phyloP scores from a whole-genome alignment of 2,888 invertebrate genomes.

The Tipula helvola region DNA sequence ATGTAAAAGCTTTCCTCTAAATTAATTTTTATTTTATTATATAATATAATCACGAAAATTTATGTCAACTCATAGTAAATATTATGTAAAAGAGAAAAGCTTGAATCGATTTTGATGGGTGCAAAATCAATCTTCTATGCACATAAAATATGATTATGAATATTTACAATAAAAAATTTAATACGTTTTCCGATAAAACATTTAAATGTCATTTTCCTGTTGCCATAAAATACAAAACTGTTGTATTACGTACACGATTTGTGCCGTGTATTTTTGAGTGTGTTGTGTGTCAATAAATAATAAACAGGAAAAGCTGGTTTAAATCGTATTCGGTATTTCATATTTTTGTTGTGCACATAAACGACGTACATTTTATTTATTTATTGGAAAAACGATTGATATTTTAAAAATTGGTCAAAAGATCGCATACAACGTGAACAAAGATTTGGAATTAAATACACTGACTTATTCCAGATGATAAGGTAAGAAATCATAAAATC shows the following conservation, averaged over 20 bases:
- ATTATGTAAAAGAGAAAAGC: not conserved
- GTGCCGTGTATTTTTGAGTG: not conserved
- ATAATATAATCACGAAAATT: not conserved
- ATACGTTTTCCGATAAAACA: not conserved
- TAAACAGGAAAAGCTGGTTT: not conserved
- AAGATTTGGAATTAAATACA: not conserved
- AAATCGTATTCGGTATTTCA: not conserved
- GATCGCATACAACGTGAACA: not conserved
- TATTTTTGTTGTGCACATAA: not conserved
- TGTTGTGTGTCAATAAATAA: not conserved
- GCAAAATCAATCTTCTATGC: not conserved
- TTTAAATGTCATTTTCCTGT: not conserved
- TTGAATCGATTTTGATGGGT: not conserved
- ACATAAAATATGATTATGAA: not conserved
- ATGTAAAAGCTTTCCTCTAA: not conserved
- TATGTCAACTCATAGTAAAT: not conserved
- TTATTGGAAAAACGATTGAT: not conserved
- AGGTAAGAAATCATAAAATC: no score
- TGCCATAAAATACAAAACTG: not conserved
- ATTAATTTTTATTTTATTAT: not conserved
- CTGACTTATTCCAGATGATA: not conserved
- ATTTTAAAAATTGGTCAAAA: not conserved
- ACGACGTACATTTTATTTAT: not conserved
- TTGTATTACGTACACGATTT: not conserved
- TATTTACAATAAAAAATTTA: not conserved